phyloP scores from a whole-genome alignment of 2,888 invertebrate species.

The Rugalucina vietnamica region DNA sequence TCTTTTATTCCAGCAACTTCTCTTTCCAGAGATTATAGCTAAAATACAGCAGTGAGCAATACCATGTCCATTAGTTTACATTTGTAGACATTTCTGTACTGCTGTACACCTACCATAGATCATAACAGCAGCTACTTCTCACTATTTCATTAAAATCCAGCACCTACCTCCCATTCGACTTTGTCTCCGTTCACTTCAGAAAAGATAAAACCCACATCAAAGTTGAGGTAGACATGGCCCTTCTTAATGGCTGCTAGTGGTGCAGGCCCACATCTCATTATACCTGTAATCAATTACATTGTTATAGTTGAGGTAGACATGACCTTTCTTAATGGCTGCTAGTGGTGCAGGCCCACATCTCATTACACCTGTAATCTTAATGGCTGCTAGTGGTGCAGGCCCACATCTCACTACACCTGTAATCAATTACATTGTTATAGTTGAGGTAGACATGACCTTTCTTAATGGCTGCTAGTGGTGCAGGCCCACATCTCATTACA shows the following conservation, averaged over 20 bases:
- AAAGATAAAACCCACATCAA: conserved; percentile 79
- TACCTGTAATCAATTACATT: conserved; percentile 66
- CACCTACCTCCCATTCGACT: conserved; percentile 75
- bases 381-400: conserved; percentile 77
- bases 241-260: conserved; percentile 78
- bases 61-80: too few relatives aligned
- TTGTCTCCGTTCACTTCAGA: conserved; percentile 81
- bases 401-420: conserved; percentile 78
- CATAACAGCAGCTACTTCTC: too few relatives aligned
- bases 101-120: too few relatives aligned
- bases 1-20: too few relatives aligned
- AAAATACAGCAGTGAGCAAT: too few relatives aligned
- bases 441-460: conserved; percentile 80
- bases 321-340: conserved; percentile 79
- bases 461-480: conserved; percentile 77
- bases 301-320: conserved; percentile 79
- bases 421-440: too few relatives aligned
- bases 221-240: conserved; percentile 79
- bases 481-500: conserved; percentile 81
- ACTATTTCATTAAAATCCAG: too few relatives aligned
- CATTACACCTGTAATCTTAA: conserved; percentile 74
- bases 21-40: too few relatives aligned
- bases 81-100: too few relatives aligned
- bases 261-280: conserved; percentile 81
- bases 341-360: conserved; percentile 80